Base-by-base conservation (phyloP, 2,797 vertebrate species). In the Rousettus madagascariensis region DNA sequence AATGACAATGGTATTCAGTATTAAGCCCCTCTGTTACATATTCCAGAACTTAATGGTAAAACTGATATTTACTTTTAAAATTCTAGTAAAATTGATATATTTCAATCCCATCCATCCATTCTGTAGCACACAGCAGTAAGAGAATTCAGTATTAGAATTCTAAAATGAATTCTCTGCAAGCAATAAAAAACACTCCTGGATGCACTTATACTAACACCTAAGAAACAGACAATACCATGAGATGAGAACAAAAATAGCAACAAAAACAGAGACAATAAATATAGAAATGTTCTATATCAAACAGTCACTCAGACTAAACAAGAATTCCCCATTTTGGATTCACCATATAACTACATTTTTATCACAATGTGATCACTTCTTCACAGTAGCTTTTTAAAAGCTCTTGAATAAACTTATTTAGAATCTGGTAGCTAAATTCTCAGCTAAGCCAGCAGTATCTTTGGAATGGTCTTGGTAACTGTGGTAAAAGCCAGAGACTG, bases 301-400 rank as follows among this genome's bases (percentile, higher is more conserved):
- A 85, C 2, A 83, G 13, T 63, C 59, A 93, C 77, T 84, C 5
- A 65, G 17, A 75, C 30, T 83, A 83, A 49, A 77, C n/a, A 7
- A n/a, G 33, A 36, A 57, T 20, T 91, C 53, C 26, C 20, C 57
- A 79, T 85, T 85, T 68, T 84, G 30, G 20, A 84, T 55, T 95
- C 51, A 92, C 9, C 43, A 95, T 49, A 74, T 74, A 91, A 95
- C 68, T 49, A 83, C 51, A 87, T 95, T 89, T 33, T 13, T 82
- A 69, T 79, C 33, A 78, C 38, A 46, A 16, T 75, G 15, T 93
- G 33, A 75, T 88, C 59, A 79, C n/a, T 68, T 85, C 20, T 87
- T 90, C 69, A 86, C 24, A 75, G 30, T 26, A 55, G 30, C 41
- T 38, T 66, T 75, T 46, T 68, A 66, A 75, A 82, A 75, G 51